phyloP scores from a whole-genome alignment of 2,888 invertebrate species.

The Campopleginae sp. region DNA sequence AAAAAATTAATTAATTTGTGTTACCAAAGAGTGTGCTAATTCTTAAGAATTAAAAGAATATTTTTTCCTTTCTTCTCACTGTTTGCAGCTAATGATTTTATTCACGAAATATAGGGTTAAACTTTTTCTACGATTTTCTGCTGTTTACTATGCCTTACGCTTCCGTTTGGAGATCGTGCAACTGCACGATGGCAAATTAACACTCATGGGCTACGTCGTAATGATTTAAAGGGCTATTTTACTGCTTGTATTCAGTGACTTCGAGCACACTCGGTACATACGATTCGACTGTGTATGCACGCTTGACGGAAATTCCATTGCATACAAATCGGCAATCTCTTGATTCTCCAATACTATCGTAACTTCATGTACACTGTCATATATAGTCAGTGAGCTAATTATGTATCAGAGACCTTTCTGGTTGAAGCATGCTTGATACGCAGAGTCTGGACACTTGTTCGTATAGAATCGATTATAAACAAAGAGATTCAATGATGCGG shows the following conservation, averaged over 20 bases:
- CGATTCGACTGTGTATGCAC: not conserved
- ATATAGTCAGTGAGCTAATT: conserved; percentile 68
- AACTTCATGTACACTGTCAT: conserved; percentile 78
- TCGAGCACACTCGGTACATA: not conserved
- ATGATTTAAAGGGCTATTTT: not conserved
- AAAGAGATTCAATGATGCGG: not conserved
- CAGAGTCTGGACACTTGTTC: conserved; percentile 5
- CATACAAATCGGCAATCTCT: conserved; percentile 24
- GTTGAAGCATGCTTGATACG: conserved; percentile 8
- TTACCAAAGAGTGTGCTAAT: too few species aligned
- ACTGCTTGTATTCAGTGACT: not conserved
- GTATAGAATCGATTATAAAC: conserved; percentile 6
- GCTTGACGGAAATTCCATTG: conserved; percentile 28
- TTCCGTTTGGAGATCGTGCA: not conserved
- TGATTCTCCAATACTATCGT: conserved; percentile 72
- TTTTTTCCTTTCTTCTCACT: not conserved
- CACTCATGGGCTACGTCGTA: not conserved
- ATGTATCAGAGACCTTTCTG: conserved; percentile 52
- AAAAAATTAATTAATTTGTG: too few species aligned
- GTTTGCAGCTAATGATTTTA: not conserved
- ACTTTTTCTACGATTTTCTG: not conserved
- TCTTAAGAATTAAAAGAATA: not conserved
- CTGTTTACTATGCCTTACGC: not conserved
- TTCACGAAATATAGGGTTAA: not conserved
- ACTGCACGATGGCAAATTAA: not conserved